These are phyloP conservation scores for Pseudobourletiella spinata DNA, from an alignment of 1,140 invertebrate species.

Conservation along the genomic window DNA sequence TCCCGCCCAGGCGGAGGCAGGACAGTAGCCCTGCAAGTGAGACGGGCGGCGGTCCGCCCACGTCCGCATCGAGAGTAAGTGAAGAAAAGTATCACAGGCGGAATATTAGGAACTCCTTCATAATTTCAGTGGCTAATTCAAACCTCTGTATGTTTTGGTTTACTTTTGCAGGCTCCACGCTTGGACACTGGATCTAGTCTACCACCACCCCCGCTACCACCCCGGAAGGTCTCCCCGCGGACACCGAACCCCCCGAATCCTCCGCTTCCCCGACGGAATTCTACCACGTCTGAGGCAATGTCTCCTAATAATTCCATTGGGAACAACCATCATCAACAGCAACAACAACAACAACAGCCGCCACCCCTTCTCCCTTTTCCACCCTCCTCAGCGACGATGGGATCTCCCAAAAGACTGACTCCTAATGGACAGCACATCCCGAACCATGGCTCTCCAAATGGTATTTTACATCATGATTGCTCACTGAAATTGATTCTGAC, in stretches of 20 bases:
- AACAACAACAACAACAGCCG: neutral
- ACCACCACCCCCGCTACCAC: slow-evolving; percentile 31
- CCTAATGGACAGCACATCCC: slow-evolving; percentile 14
- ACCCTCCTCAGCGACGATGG: neutral
- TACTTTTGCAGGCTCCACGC: too few relatives aligned
- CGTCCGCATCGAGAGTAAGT: slow-evolving; percentile 38
- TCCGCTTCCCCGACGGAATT: slow-evolving; percentile 33
- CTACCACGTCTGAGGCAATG: neutral
- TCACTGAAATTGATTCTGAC: neutral
- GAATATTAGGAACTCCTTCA: neutral
- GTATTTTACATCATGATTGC: neutral
- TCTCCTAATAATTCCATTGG: neutral
- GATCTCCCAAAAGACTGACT: slow-evolving; percentile 25
- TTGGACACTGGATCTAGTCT: slow-evolving; percentile 10
- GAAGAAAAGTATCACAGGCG: neutral
- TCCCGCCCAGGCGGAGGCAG: slow-evolving; percentile 51
- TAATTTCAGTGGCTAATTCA: too few relatives aligned
- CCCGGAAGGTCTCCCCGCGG: slow-evolving; percentile 27
- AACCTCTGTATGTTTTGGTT: too few relatives aligned
- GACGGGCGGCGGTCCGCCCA: too few relatives aligned
- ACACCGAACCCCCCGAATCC: slow-evolving; percentile 27
- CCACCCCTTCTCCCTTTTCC: neutral
- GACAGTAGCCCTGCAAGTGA: slow-evolving; percentile 54
- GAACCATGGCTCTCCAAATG: slow-evolving; percentile 6
- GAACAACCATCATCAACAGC: neutral